A percentile compares a stretch with the other conserved stretches of the same genome.
Evolutionary conservation across 2,797 vertebrate species (phyloP).

Genomic region (Microhierax caerulescens): DNA sequence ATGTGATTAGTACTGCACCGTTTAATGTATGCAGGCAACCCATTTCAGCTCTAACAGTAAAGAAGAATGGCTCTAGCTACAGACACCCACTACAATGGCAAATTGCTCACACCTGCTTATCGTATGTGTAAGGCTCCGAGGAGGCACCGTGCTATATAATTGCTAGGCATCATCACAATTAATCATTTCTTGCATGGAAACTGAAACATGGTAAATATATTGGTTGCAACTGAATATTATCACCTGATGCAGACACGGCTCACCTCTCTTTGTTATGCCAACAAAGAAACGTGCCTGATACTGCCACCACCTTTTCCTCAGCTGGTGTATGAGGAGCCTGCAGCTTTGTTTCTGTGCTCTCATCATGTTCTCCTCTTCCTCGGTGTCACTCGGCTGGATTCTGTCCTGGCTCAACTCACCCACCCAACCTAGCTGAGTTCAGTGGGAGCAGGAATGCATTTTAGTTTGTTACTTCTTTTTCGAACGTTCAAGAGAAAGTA

Average conservation of each 20-base stretch:
- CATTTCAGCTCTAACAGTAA: constrained; percentile 11
- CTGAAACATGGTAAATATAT: constrained; percentile 32
- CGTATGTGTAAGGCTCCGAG: neutral
- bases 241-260: neutral
- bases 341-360: neutral
- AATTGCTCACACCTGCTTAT: constrained; percentile 60
- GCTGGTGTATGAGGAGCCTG: neutral
- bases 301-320: neutral
- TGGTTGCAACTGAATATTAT: constrained; percentile 51
- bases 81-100: constrained; percentile 5
- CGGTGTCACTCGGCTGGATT: neutral
- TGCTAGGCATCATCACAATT: constrained; percentile 33
- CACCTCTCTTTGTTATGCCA: neutral
- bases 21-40: constrained; percentile 15
- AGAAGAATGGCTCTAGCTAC: constrained; percentile 32
- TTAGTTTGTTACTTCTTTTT: neutral
- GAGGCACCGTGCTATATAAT: constrained; percentile 9
- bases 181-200: constrained; percentile 35
- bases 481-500: neutral
- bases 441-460: neutral
- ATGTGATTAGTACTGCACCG: neutral
- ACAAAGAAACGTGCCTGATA: neutral
- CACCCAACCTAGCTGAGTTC: neutral
- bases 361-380: neutral
- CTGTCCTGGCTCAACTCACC: neutral